A percentile compares a stretch with the other conserved stretches of the same genome.
phyloP scores from a whole-genome alignment of 2,797 vertebrate species.

The Melanotaenia pygmaea region DNA sequence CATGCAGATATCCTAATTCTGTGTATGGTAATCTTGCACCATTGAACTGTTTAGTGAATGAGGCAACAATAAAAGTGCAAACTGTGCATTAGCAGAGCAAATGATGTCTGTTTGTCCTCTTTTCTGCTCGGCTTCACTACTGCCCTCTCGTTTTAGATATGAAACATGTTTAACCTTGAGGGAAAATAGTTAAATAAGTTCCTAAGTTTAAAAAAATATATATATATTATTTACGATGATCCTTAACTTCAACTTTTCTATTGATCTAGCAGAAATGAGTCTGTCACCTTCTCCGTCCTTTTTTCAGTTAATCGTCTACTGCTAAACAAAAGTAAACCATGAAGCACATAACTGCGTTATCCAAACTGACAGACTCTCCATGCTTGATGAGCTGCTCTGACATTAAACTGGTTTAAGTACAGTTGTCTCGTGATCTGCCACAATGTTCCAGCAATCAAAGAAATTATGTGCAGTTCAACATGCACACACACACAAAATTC shows the following conservation, averaged over 20 bases:
- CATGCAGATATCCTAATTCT: constrained; percentile 97
- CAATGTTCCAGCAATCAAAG: neutral
- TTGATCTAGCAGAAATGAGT: neutral
- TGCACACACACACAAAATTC: neutral
- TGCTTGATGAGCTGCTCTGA: neutral
- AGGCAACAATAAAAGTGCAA: constrained; percentile 98
- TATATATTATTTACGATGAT: neutral
- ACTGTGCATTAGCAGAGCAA: constrained; percentile 87
- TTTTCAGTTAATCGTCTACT: neutral
- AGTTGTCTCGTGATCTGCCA: constrained; percentile 19
- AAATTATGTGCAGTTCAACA: neutral
- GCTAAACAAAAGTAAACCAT: neutral
- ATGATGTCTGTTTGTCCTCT: constrained; percentile 43
- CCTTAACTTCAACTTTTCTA: no score
- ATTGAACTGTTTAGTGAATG: constrained; percentile 96
- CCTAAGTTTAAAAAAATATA: no score
- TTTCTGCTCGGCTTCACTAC: constrained; percentile 26
- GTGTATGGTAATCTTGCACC: constrained; percentile 99
- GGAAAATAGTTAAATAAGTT: no score
- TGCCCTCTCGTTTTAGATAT: neutral
- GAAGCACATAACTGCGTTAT: neutral
- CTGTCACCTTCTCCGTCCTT: neutral
- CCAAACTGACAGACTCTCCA: neutral
- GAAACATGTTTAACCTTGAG: neutral
- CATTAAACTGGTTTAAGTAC: constrained; percentile 4